Evolutionary conservation across 2,797 vertebrate genomes (phyloP).

Genomic region (Denticeps clupeoides): DNA sequence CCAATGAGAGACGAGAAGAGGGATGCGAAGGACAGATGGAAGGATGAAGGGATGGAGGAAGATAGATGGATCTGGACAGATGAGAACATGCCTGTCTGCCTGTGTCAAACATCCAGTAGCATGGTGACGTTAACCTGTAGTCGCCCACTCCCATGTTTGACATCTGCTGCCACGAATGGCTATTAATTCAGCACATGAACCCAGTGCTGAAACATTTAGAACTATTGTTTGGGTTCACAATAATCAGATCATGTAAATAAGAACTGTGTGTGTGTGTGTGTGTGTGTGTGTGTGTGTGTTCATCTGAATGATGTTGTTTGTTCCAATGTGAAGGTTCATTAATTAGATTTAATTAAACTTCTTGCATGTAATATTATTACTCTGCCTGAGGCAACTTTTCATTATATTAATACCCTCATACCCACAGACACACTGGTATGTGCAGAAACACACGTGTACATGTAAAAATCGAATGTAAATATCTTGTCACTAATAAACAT

Average conservation of each 20-base stretch:
- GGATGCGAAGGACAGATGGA: background rate
- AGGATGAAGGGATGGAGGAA: background rate
- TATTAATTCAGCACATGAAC: background rate
- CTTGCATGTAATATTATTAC: slow-evolving; percentile 33
- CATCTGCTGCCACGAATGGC: background rate
- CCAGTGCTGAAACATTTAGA: background rate
- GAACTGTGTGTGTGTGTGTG: slow-evolving; percentile 1
- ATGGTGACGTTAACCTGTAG: background rate
- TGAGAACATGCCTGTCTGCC: background rate
- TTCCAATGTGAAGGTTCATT: slow-evolving; percentile 39
- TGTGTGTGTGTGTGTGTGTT: background rate
- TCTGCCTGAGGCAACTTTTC: slow-evolving; percentile 4
- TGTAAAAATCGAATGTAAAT: background rate
- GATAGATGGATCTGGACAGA: background rate
- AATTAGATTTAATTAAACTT: slow-evolving; percentile 49
- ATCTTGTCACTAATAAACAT: too few species aligned
- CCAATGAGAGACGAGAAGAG: background rate
- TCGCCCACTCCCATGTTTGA: background rate
- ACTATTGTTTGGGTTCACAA: background rate
- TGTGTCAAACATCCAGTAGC: slow-evolving; percentile 1
- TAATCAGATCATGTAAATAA: background rate
- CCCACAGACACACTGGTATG: slow-evolving; percentile 3
- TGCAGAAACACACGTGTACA: background rate
- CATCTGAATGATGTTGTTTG: background rate
- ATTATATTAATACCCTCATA: background rate